Base-by-base conservation (phyloP, 2,888 invertebrate species). In the Malthinus flaveolus region DNA sequence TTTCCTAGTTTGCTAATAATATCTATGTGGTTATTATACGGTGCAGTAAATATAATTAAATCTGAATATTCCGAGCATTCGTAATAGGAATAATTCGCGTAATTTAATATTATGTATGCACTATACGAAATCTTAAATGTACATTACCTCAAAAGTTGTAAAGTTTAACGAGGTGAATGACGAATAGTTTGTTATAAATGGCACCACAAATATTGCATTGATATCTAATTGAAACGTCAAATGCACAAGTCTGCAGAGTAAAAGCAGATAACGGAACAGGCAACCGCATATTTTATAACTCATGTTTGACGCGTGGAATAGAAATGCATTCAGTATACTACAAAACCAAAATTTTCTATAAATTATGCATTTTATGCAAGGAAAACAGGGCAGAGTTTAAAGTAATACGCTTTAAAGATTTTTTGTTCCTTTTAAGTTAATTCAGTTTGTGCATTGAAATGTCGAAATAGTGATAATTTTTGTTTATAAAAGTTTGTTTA, bases 181-280 rank as follows among this genome's bases (percentile, higher is more conserved):
- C 55, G 55, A 49, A 55, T 55, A 49, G 55, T 42, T 55, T 55
- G 45, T 49, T 49, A 55, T 55, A 49, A 51, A 52, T 49, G 52
- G 57, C 42, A 48, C 57, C 52, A 49, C 57, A 57, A 57, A 52
- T 51, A 52, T 57, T 57, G 52, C 57, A 52, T 52, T 37, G 57
- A 52, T 57, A 57, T 52, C 47, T 57, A 57, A 57, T 57, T 57
- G 57, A 57, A 57, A 57, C 52, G 57, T 57, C 57, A 57, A 57
- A 49, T 52, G 52, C 57, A 57, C 55, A 49, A 49, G 49, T 49
- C 55, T 34, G 49, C 35, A 42, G 34, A 37, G 42, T 34, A 44
- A 49, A 49, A 48, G 49, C 49, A 55, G 36, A 31, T 49, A 32
- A 36, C 44, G 23, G 44, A 48, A 32, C 49, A 49, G 50, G 56